Evolutionary conservation across 2,113 vertebrate genomes (phyloP).

Genomic region (Synodontis membranacea): DNA sequence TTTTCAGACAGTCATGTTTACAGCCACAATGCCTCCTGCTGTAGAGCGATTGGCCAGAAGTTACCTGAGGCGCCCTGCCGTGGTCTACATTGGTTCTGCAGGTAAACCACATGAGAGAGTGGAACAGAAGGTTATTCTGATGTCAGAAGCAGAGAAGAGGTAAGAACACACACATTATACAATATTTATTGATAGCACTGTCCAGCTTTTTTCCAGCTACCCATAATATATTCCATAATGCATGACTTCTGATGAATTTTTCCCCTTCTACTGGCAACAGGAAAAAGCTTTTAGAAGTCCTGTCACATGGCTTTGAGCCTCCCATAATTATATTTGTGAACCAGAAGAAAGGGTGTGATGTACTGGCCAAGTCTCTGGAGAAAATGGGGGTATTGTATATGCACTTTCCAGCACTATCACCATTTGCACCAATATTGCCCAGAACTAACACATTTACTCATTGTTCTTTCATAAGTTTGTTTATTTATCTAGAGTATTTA

Average conservation of each 20-base stretch:
- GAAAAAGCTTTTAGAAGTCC: slow-evolving; percentile 93
- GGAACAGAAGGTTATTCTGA: slow-evolving; percentile 97
- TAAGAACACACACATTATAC: slow-evolving; percentile 53
- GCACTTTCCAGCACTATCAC: background rate
- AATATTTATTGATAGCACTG: background rate
- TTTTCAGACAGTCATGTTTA: slow-evolving; percentile 96
- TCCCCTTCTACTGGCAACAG: slow-evolving; percentile 63
- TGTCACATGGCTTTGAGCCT: slow-evolving; percentile 92
- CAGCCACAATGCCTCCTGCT: slow-evolving; percentile 93
- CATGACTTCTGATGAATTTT: background rate
- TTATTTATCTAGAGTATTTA: background rate
- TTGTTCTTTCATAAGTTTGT: background rate
- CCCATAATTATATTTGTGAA: slow-evolving; percentile 99
- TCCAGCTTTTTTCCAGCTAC: background rate
- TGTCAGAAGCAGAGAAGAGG: slow-evolving; percentile 96
- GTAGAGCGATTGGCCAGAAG: slow-evolving; percentile 94
- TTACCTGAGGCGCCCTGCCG: slow-evolving; percentile 92
- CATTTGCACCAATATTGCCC: background rate
- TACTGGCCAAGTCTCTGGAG: slow-evolving; percentile 96
- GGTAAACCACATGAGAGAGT: slow-evolving; percentile 97
- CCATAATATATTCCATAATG: background rate
- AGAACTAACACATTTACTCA: background rate
- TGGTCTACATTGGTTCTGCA: slow-evolving; percentile 96
- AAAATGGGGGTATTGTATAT: slow-evolving; percentile 91
- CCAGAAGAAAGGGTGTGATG: slow-evolving; percentile 98